Percentiles rank a stretch among this genome's conserved stretches.
phyloP scores from a whole-genome alignment of 2,888 invertebrate genomes.

The Sialis lutaria region DNA sequence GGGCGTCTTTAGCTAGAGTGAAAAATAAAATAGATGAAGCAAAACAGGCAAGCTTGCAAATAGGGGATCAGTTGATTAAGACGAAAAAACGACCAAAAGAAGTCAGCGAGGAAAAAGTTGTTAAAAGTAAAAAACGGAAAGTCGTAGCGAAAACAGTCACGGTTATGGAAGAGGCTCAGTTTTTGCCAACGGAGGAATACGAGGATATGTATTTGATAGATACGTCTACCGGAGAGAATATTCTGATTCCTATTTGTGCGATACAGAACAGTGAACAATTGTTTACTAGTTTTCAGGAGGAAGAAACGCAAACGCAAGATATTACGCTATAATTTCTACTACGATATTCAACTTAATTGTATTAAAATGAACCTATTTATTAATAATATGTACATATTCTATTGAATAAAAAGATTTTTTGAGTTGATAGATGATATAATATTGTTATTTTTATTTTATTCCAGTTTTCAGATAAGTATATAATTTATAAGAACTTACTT shows the following conservation, averaged over 20 bases:
- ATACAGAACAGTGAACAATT: neutral
- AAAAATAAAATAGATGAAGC: constrained; percentile 1
- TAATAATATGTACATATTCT: no score
- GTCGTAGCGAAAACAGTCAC: neutral
- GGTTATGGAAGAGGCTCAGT: neutral
- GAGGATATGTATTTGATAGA: neutral
- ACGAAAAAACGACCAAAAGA: neutral
- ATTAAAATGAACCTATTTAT: no score
- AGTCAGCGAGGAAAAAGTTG: neutral
- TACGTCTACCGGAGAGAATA: neutral
- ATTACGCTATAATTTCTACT: no score
- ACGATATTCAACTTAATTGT: no score
- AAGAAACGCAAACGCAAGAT: neutral
- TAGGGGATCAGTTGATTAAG: constrained; percentile 9
- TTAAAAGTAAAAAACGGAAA: neutral
- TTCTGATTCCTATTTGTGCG: constrained; percentile 1
- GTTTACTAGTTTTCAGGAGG: neutral
- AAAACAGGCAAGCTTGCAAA: neutral
- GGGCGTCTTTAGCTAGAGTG: constrained; percentile 1
- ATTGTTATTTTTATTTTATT: no score
- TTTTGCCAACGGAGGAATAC: neutral
- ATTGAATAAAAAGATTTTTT: no score
- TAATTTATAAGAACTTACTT: no score
- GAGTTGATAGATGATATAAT: no score
- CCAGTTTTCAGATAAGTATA: no score